These are phyloP conservation scores for Oryzias dopingdopingensis DNA, from an alignment of 2,797 vertebrate genomes.

Conservation along the genomic window DNA sequence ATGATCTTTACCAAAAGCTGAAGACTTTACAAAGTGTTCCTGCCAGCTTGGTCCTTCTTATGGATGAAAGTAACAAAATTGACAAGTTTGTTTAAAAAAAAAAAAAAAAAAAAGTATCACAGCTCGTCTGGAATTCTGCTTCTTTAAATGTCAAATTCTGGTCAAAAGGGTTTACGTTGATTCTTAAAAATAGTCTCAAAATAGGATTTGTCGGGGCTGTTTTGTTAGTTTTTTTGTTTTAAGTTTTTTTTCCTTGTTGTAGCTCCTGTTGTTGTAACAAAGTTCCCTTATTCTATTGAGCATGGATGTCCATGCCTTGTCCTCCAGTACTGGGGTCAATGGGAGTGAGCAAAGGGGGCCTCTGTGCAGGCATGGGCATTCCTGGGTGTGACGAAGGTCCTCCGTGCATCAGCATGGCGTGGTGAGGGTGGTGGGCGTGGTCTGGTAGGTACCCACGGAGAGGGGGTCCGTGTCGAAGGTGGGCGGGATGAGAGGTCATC, in stretches of 20 bases:
- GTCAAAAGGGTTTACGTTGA: slow-evolving; percentile 85
- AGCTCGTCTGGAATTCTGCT: slow-evolving; percentile 96
- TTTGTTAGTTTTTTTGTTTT: slow-evolving; percentile 43
- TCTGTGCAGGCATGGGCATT: slow-evolving; percentile 94
- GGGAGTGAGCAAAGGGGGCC: slow-evolving; percentile 88
- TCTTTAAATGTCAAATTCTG: slow-evolving; percentile 91
- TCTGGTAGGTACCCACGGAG: slow-evolving; percentile 88
- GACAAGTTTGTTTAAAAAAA: slow-evolving; percentile 76
- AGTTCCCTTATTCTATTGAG: slow-evolving; percentile 93
- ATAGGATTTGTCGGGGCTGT: slow-evolving; percentile 76
- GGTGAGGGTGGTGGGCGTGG: slow-evolving; percentile 84
- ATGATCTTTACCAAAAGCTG: slow-evolving; percentile 89
- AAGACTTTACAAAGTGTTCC: slow-evolving; percentile 96
- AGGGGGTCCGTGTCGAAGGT: slow-evolving; percentile 88
- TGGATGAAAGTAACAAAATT: slow-evolving; percentile 95
- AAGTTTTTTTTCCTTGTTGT: slow-evolving; percentile 47
- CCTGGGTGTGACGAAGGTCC: slow-evolving; percentile 89
- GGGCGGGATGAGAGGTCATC: slow-evolving; percentile 89
- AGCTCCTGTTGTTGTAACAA: slow-evolving; percentile 82
- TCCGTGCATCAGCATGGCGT: slow-evolving; percentile 96
- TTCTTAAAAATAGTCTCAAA: slow-evolving; percentile 91
- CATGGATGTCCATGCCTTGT: slow-evolving; percentile 93
- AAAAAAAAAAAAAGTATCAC: slow-evolving; percentile 82
- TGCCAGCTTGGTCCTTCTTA: slow-evolving; percentile 84
- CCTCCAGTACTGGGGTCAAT: slow-evolving; percentile 89